Base-by-base conservation (phyloP, 1,140 invertebrate species). In the Drosophila tropicalis region DNA sequence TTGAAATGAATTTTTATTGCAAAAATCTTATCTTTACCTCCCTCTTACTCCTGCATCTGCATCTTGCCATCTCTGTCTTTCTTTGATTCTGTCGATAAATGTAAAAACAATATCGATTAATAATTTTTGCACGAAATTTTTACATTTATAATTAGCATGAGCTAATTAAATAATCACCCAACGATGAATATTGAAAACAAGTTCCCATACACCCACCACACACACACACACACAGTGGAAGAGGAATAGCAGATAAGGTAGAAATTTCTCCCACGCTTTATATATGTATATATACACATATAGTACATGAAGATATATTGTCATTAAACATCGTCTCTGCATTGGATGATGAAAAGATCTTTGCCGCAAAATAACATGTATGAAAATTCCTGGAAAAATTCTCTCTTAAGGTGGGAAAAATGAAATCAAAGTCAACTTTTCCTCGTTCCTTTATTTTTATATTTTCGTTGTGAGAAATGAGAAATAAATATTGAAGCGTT, bases 1-100 rank as follows among this genome's bases (percentile, higher is more conserved):
- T 86, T 89, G 81, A 90, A 90, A 90, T 90, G 79, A 90, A 86
- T 90, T 86, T 90, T 90, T 90, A 90, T 90, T 82, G 72, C 81
- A 63, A 82, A 81, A 90, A 89, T 72, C 79, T 72, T 51, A 51
- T 51, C 44, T 22, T 22, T 3, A 51, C 44, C 13, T 22, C 10
- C 44, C 44, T 51, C 44, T 22, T 9, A 0, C 19, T 61, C 47
- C 60, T 73, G 47, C 65, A 54, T 56, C 64, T 32, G 64, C 34
- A n/a, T n/a, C n/a, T 55, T 61, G 41, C 12, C 6, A 7, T 70
- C 60, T 56, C 17, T 61, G 44, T 17, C 22, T 19, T 56, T 67
- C 69, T 29, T 29, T 29, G 84, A 79, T 79, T 84, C 76, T 81
- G 73, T 85, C 80, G 76, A 82, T 85, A 90, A 90, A 90, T 90